phyloP scores from a whole-genome alignment of 1,140 invertebrate species.

The Eueides isabella region DNA sequence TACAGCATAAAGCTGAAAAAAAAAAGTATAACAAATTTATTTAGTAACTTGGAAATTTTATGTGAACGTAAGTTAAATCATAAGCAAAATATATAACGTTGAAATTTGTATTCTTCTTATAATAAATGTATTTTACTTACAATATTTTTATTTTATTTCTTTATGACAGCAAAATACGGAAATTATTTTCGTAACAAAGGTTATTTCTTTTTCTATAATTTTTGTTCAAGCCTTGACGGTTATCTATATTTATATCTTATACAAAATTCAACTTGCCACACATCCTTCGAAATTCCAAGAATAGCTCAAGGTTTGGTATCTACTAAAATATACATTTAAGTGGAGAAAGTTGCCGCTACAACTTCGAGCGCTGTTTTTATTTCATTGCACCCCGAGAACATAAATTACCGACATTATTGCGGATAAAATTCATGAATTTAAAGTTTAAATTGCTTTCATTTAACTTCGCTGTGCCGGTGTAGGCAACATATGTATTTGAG shows the following conservation, averaged over 20 bases:
- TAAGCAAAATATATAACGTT: neutral
- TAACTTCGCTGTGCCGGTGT: conserved; percentile 30
- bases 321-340: conserved; percentile 25
- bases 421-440: conserved; percentile 35
- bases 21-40: too few relatives aligned
- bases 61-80: neutral
- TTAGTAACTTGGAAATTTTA: conserved; percentile 3
- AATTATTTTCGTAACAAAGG: neutral
- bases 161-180: neutral
- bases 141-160: neutral
- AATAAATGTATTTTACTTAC: neutral
- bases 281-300: neutral
- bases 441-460: conserved; percentile 39
- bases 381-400: conserved; percentile 22
- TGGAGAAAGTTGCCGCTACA: conserved; percentile 14
- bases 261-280: neutral
- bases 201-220: neutral
- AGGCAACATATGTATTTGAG: conserved; percentile 29
- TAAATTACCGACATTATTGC: conserved; percentile 32
- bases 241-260: neutral
- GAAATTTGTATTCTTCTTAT: neutral
- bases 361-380: conserved; percentile 23
- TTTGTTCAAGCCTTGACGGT: neutral
- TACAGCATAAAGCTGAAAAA: too few relatives aligned
- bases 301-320: neutral